Conservation (phyloP, 2,113 vertebrate species). For the Gavialis gangeticus region DNA sequence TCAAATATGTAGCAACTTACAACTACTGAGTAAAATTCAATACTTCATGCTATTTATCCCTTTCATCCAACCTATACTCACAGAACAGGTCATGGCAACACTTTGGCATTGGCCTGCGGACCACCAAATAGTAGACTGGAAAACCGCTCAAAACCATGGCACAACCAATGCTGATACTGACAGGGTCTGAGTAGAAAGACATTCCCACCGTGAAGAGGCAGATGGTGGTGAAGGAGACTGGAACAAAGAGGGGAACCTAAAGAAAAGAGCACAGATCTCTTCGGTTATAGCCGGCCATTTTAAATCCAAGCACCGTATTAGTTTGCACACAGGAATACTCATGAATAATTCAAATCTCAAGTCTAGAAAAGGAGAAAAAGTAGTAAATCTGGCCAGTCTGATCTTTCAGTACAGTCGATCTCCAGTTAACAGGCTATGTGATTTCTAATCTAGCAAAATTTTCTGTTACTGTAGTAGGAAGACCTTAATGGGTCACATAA, state of each 20-base stretch:
- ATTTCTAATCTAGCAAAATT: not conserved
- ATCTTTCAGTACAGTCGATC: not conserved
- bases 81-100: constrained; percentile 45
- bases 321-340: not conserved
- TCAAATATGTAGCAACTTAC: not conserved
- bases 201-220: constrained; percentile 78
- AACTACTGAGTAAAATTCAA: not conserved
- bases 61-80: constrained; percentile 40
- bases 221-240: constrained; percentile 72
- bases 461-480: accelerated
- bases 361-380: not conserved
- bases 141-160: constrained; percentile 77
- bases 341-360: not conserved
- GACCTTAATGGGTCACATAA: not conserved
- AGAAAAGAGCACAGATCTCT: not conserved
- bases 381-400: not conserved
- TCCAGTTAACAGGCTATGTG: not conserved
- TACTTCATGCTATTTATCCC: not conserved
- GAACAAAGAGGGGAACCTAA: constrained; percentile 77
- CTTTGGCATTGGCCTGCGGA: constrained; percentile 46
- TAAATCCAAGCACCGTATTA: accelerated
- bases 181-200: constrained; percentile 81
- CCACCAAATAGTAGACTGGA: constrained; percentile 76
- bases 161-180: constrained; percentile 77
- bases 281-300: not conserved